Base-by-base conservation (phyloP, 2,797 vertebrate species). In the Sebastes iracundus region DNA sequence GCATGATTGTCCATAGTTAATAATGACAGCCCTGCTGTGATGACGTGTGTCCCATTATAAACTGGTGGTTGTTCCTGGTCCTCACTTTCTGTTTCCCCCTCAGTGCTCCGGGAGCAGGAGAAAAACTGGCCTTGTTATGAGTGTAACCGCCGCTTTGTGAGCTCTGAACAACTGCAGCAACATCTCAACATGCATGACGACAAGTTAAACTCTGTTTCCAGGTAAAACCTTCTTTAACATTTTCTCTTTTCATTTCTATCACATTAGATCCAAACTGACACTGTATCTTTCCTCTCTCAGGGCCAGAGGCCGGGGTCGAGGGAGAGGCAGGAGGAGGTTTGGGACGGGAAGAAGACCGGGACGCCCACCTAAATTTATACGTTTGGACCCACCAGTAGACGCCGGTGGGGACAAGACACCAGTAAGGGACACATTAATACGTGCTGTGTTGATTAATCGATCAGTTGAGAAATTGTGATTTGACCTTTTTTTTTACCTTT, bases 71-170 rank as follows among this genome's bases (percentile, higher is more conserved):
- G 0, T 28, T 66, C 33, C 60, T 76, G 9, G 5, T 70, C n/a
- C 20, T 77, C 49, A 68, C 49, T 23, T 30, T 28, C 2, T 20
- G 33, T 70, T 12, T 3, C 75, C 62, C 61, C 22, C 18, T 1
- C 82, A 99, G 98, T 98, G 67, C 96, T 99, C 65, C 95, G 98
- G 77, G 99, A 99, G 56, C 98, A 99, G 82, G 99, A 99, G 93
- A 99, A 98, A 95, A 99, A 99, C 86, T 99, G 99, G 99, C 99
- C 99, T 0, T 99, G 99, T 85, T 99, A 98, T 0, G 99, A 99
- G 85, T 99, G 99, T 74, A 99, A 97, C 87, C 96, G 97, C 0
- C 98, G 99, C 20, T 99, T 99, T 75, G 94, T 98, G 94, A 99
- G 97, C 95, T 99, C 98, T 0, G 98, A 99, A 80, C 98, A 99